Percentiles rank a stretch among this genome's conserved stretches.
These are phyloP conservation scores for Cryptoblepharus egeriae DNA, from an alignment of 2,797 vertebrate genomes.

Conservation along the genomic window DNA sequence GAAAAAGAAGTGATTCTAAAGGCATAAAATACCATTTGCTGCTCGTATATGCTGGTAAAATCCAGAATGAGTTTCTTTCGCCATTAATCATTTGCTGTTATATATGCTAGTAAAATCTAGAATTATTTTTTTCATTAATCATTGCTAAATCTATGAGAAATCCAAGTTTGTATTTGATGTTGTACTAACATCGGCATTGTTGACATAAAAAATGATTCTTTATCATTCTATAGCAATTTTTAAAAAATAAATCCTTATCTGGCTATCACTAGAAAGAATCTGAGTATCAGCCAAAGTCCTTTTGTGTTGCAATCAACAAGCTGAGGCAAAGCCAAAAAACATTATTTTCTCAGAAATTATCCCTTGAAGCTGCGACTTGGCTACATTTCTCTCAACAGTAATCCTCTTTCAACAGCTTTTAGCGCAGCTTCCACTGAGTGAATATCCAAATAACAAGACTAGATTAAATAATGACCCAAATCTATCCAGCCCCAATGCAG, in stretches of 20 bases:
- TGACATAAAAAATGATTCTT: background rate
- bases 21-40: background rate
- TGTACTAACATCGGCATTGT: background rate
- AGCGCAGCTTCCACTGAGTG: constrained; percentile 8
- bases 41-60: too few species aligned
- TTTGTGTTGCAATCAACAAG: constrained; percentile 16
- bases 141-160: background rate
- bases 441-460: too few species aligned
- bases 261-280: background rate
- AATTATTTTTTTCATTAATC: background rate
- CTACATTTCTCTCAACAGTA: constrained; percentile 21
- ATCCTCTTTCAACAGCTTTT: constrained; percentile 5
- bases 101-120: background rate
- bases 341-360: constrained; percentile 10
- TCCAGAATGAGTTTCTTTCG: background rate
- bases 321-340: background rate
- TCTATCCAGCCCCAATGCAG: too few species aligned
- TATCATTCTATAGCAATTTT: background rate
- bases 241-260: background rate
- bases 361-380: background rate
- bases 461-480: too few species aligned
- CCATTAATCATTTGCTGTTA: background rate
- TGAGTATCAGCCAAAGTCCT: background rate
- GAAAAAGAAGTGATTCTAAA: background rate
- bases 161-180: background rate